Evolutionary conservation across 2,888 invertebrate species (phyloP), one percentile per base, ranked within the genome.

Genomic region (Tridacna crocea): DNA sequence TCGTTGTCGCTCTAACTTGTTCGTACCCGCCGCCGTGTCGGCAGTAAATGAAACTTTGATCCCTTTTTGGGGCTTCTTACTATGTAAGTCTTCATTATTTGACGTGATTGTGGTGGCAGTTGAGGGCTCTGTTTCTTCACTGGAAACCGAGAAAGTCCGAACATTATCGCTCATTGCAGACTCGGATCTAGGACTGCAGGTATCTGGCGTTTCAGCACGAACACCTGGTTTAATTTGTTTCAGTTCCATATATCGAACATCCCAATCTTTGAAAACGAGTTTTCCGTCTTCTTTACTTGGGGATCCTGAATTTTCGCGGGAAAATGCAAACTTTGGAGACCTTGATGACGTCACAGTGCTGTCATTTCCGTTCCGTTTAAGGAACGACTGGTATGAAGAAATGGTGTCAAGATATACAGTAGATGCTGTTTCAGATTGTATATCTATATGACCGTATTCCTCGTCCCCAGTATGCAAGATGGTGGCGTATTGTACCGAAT

Each of bases 381-480:
- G 76, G 48, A 84, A 87, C 6, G 84, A 84, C 22, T 72, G 74
- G 65, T 79, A 84, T n/a, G 87, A 87, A 3, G 84, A 84, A 2
- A 84, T 77, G 0, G 87, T 87, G 51, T 87, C 87, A 26, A 84
- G 79, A 27, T 78, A 80, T 13, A 66, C 68, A 0, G 80, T 80
- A 3, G 85, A 84, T 10, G 80, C 78, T 6, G 79, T 73, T 8
- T 85, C 85, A 12, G 87, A 82, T 0, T 61, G 58, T 26, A 85
- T 79, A 24, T 87, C 85, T 48, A 83, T 72, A 22, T 77, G 74
- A 19, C 65, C 77, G 60, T 74, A 83, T 26, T 87, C 87, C 19
- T 78, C 70, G 26, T 87, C 84, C 11, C 80, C 87, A 19, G 80
- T 78, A 63, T 77, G 66, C 8, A 84, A 68, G 48, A 84, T 88